phyloP scores from a whole-genome alignment of 2,113 vertebrate genomes.

The Genyomyrus donnyi region DNA sequence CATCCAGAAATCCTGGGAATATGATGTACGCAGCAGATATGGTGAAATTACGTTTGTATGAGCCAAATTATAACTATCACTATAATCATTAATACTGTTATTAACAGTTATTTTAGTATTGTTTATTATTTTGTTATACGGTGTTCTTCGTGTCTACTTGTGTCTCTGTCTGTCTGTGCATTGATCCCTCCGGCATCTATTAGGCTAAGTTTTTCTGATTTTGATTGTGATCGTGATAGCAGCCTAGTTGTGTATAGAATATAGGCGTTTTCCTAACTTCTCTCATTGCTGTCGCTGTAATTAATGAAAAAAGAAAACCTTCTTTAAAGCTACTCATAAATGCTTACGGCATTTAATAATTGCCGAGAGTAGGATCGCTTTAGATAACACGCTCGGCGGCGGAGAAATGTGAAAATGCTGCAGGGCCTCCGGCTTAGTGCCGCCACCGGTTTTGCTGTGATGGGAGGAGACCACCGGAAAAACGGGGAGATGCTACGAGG shows the following conservation, averaged over 20 bases:
- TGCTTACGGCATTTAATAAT: neutral
- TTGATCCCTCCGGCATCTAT: neutral
- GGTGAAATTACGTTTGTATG: neutral
- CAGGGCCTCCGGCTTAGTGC: neutral
- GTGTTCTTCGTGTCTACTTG: neutral
- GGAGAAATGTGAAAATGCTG: neutral
- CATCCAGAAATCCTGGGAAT: neutral
- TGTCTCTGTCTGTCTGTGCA: neutral
- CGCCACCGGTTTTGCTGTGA: neutral
- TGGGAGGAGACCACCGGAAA: conserved; percentile 38
- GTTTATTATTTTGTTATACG: neutral
- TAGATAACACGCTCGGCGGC: neutral
- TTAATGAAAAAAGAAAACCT: neutral
- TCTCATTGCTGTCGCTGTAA: neutral
- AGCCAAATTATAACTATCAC: neutral
- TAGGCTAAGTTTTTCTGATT: neutral
- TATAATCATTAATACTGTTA: neutral
- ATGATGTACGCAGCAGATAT: neutral
- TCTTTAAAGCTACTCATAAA: neutral
- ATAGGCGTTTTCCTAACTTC: neutral
- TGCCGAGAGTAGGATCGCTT: neutral
- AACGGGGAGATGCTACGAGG: conserved; percentile 27
- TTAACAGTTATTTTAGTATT: neutral
- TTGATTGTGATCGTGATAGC: neutral
- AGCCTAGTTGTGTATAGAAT: neutral